These are phyloP conservation scores for Noctua janthe DNA, from an alignment of 2,888 invertebrate species.

Conservation along the genomic window DNA sequence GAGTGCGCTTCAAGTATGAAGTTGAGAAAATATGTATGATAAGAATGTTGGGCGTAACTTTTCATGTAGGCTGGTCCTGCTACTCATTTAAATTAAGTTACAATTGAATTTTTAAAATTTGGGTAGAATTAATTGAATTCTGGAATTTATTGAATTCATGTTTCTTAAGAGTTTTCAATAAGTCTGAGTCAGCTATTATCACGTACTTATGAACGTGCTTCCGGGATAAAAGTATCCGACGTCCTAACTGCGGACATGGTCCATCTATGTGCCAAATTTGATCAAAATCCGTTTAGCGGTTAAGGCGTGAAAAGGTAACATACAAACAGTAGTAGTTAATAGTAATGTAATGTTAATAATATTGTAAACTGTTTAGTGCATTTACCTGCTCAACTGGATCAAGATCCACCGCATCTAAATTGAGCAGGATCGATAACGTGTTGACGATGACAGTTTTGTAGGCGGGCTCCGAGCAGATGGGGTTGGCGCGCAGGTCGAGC, in stretches of 20 bases:
- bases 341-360: not conserved
- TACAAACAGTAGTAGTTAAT: not conserved
- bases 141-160: not conserved
- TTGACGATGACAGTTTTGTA: slow-evolving; percentile 83
- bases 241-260: not conserved
- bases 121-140: not conserved
- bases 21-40: not conserved
- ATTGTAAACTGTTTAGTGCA: not conserved
- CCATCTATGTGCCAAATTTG: not conserved
- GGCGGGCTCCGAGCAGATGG: slow-evolving; percentile 78
- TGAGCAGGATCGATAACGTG: slow-evolving; percentile 80
- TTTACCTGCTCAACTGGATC: slow-evolving; percentile 81
- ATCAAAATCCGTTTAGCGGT: not conserved
- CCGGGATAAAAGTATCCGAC: not conserved
- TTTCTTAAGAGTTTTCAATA: not conserved
- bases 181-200: not conserved
- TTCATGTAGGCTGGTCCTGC: not conserved
- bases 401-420: slow-evolving; percentile 78
- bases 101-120: not conserved
- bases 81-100: not conserved
- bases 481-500: slow-evolving; percentile 84
- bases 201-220: not conserved
- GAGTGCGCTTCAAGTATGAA: slow-evolving; percentile 72
- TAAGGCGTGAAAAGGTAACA: not conserved
- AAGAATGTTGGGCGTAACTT: not conserved